These are phyloP conservation scores for Marasmarcha lunaedactyla DNA, from an alignment of 2,888 invertebrate genomes.

Conservation along the genomic window DNA sequence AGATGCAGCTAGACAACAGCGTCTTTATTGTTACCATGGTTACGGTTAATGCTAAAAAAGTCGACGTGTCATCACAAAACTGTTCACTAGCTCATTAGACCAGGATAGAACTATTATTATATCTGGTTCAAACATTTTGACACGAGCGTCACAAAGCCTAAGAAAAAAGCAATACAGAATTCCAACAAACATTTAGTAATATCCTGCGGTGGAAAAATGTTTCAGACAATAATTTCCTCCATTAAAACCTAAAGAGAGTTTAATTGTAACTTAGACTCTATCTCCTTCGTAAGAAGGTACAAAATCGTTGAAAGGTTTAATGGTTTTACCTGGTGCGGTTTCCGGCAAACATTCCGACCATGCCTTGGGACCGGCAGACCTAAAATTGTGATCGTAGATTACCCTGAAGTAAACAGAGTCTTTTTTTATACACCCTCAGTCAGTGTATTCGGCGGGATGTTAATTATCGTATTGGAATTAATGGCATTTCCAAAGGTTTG, in stretches of 20 bases:
- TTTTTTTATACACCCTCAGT: background rate
- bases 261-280: background rate
- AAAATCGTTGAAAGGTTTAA: conserved; percentile 5
- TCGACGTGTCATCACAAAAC: no score
- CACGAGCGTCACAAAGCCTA: no score
- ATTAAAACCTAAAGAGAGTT: background rate
- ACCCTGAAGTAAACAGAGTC: background rate
- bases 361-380: conserved; percentile 22
- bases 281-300: background rate
- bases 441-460: no score
- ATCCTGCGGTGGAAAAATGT: conserved; percentile 1
- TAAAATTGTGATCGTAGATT: conserved; percentile 16
- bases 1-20: no score
- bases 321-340: conserved; percentile 49
- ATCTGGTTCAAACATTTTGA: no score
- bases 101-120: no score
- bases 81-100: no score
- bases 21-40: no score
- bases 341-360: conserved; percentile 49
- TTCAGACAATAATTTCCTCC: conserved; percentile 1
- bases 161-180: no score
- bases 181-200: conserved; percentile 1
- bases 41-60: no score
- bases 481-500: conserved; percentile 4
- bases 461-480: no score